phyloP scores from a whole-genome alignment of 2,797 vertebrate species.

The Ceryle rudis region DNA sequence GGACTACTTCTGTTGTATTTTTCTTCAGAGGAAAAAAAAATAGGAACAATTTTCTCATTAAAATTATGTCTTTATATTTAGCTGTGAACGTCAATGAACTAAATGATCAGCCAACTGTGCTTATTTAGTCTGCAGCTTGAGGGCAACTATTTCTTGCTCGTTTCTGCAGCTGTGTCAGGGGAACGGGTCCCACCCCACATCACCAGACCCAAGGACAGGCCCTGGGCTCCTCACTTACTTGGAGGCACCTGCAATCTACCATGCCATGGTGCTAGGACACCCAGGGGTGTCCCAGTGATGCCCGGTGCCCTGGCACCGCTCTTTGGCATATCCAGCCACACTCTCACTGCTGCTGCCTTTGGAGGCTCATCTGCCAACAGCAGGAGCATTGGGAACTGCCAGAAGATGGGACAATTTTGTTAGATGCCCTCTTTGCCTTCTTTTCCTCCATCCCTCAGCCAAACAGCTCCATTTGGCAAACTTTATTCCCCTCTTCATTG shows the following conservation, averaged over 20 bases:
- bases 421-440: not conserved
- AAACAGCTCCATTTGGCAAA: not conserved
- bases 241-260: not conserved
- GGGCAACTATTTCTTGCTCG: conserved; percentile 57
- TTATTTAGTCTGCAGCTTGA: conserved; percentile 49
- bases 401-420: not conserved
- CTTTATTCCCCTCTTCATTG: not conserved
- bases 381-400: not conserved
- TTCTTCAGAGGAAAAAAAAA: conserved; percentile 52
- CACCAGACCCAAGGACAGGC: not conserved
- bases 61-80: conserved; percentile 65
- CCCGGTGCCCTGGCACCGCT: not conserved
- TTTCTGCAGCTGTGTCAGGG: conserved; percentile 53
- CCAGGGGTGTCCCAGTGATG: rapidly evolving
- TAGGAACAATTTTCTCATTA: conserved; percentile 58
- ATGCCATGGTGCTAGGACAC: rapidly evolving
- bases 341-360: not conserved
- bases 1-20: conserved; percentile 64
- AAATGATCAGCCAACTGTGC: conserved; percentile 52
- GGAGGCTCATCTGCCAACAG: not conserved
- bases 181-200: not conserved
- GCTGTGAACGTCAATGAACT: conserved; percentile 50
- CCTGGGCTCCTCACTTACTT: not conserved
- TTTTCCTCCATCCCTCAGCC: not conserved
- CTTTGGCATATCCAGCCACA: not conserved